phyloP scores from a whole-genome alignment of 2,797 vertebrate species.

The Myotis planiceps region DNA sequence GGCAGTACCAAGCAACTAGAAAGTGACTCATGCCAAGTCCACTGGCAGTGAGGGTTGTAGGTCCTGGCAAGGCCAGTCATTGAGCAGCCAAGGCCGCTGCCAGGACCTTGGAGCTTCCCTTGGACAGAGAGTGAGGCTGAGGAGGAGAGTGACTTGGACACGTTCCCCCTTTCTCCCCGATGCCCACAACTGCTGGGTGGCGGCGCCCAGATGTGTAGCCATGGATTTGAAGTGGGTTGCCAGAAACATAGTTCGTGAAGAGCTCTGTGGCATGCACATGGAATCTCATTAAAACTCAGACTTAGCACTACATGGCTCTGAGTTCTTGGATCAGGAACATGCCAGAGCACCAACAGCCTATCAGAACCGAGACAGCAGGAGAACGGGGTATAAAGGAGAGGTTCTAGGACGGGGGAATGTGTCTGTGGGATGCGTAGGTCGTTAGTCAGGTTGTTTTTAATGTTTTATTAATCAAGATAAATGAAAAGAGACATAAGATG shows the following conservation, averaged over 20 bases:
- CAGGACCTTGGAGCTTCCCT: neutral
- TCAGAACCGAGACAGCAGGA: constrained; percentile 92
- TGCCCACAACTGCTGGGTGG: neutral
- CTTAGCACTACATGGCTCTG: constrained; percentile 94
- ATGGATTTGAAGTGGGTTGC: constrained; percentile 92
- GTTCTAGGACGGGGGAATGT: constrained; percentile 91
- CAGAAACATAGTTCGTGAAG: constrained; percentile 93
- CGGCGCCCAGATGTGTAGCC: constrained; percentile 80
- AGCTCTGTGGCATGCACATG: constrained; percentile 94
- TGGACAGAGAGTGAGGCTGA: neutral
- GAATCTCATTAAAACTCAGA: constrained; percentile 96
- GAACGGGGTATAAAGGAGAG: constrained; percentile 95
- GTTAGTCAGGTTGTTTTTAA: constrained; percentile 91
- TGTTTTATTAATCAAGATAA: constrained; percentile 95
- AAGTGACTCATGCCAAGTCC: neutral
- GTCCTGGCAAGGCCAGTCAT: neutral
- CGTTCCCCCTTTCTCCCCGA: neutral
- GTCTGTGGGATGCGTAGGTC: constrained; percentile 88
- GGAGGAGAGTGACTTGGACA: neutral
- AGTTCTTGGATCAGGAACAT: constrained; percentile 94
- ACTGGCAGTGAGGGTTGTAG: neutral
- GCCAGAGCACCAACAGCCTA: constrained; percentile 90
- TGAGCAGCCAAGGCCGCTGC: neutral
- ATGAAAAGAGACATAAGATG: constrained; percentile 88
- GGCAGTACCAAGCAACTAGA: neutral